Percentiles rank a stretch among this genome's conserved stretches.
These are phyloP conservation scores for Auanema freiburgensis DNA, from an alignment of 2,888 invertebrate genomes.

Conservation along the genomic window DNA sequence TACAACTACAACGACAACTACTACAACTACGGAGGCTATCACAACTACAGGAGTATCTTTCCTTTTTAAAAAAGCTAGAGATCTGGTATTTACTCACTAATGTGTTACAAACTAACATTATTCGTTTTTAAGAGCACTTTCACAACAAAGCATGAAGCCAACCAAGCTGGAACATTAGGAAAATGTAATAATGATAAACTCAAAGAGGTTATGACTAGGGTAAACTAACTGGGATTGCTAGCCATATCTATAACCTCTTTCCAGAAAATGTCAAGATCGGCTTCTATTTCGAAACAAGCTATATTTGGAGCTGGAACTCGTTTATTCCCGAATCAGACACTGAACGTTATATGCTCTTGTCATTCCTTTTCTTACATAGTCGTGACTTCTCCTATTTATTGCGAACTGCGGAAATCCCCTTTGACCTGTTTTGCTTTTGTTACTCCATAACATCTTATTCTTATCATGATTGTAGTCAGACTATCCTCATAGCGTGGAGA, in stretches of 20 bases:
- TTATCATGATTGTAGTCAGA: no score
- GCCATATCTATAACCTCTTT: not conserved
- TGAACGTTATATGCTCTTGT: constrained; percentile 39
- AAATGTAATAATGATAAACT: constrained; percentile 30
- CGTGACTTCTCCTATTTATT: constrained; percentile 45
- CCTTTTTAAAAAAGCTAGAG: constrained; percentile 18
- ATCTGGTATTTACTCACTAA: no score
- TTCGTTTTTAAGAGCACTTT: constrained; percentile 10
- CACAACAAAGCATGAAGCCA: constrained; percentile 13
- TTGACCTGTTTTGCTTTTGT: constrained; percentile 42
- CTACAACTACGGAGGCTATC: not conserved
- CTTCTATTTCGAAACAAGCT: constrained; percentile 44
- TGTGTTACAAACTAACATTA: no score
- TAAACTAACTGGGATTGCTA: constrained; percentile 1
- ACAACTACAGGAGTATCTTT: not conserved
- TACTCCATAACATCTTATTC: constrained; percentile 18
- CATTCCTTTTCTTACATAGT: constrained; percentile 47
- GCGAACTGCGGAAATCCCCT: constrained; percentile 42
- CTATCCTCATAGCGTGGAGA: no score
- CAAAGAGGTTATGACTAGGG: constrained; percentile 29
- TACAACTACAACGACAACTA: not conserved
- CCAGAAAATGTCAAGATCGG: constrained; percentile 40
- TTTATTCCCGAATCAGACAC: constrained; percentile 27
- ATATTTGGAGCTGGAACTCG: constrained; percentile 39
- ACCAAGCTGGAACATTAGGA: constrained; percentile 16